Conservation (phyloP, 1,140 invertebrate genomes). For the Caenorhabditis briggsae region DNA sequence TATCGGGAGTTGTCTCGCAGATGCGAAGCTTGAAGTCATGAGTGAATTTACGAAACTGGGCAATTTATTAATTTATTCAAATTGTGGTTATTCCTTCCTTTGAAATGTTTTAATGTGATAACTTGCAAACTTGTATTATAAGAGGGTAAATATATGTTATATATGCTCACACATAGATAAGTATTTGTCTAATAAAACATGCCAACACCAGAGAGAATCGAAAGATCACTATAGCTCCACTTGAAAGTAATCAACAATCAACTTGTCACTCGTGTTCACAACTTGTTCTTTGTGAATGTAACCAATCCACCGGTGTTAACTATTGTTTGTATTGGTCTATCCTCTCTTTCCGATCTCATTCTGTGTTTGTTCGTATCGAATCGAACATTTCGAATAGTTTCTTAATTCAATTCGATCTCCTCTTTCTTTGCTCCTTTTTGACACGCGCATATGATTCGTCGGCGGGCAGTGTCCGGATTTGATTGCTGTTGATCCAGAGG, state of each 20-base stretch:
- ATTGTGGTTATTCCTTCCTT: not conserved
- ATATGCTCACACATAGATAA: not conserved
- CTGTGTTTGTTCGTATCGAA: slow-evolving; percentile 50
- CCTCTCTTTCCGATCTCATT: not conserved
- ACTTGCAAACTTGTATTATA: slow-evolving; percentile 15
- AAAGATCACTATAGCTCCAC: not conserved
- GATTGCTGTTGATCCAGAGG: not conserved
- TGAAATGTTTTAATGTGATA: not conserved
- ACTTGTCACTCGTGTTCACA: not conserved
- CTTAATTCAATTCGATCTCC: not conserved
- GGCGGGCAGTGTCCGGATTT: not conserved
- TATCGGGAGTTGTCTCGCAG: slow-evolving; percentile 28
- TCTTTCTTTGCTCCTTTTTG: slow-evolving; percentile 2
- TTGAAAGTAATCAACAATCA: slow-evolving; percentile 12
- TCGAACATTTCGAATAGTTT: slow-evolving; percentile 52
- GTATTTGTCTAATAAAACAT: slow-evolving; percentile 4
- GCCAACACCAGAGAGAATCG: not conserved
- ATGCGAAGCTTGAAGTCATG: slow-evolving; percentile 3
- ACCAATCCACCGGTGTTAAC: slow-evolving; percentile 42
- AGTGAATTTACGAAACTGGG: no score
- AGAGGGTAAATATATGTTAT: slow-evolving; percentile 32
- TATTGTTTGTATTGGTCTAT: not conserved
- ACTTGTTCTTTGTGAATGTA: not conserved
- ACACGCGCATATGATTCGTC: slow-evolving; percentile 35
- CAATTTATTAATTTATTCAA: not conserved